Evolutionary conservation across 2,888 invertebrate genomes (phyloP).

Genomic region (Criorhina ranunculi): DNA sequence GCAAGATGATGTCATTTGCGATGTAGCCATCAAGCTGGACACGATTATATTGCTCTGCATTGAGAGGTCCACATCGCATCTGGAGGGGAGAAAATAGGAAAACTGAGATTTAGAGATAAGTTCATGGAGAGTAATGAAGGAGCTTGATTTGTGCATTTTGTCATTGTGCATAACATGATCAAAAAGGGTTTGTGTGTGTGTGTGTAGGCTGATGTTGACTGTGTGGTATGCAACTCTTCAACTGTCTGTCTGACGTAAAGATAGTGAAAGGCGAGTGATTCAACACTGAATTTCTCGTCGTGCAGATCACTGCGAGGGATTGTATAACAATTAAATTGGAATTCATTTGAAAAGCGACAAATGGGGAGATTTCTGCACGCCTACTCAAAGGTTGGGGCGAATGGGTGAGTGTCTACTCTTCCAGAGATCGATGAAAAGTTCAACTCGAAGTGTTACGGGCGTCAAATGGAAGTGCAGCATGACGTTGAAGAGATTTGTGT

Average conservation of each 20-base stretch:
- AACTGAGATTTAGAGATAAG: constrained; percentile 23
- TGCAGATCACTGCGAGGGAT: not conserved
- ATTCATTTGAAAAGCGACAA: constrained; percentile 8
- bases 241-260: constrained; percentile 10
- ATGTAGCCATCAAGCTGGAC: constrained; percentile 41
- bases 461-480: constrained; percentile 3
- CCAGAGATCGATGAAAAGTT: constrained; percentile 32
- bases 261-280: constrained; percentile 38
- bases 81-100: constrained; percentile 18
- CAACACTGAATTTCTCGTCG: constrained; percentile 18
- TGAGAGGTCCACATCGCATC: constrained; percentile 39
- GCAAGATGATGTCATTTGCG: constrained; percentile 27
- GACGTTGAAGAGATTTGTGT: not conserved
- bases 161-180: constrained; percentile 9
- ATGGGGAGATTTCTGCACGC: constrained; percentile 19
- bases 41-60: constrained; percentile 26
- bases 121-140: not conserved
- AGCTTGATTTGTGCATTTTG: constrained; percentile 10
- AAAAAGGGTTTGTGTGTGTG: constrained; percentile 32
- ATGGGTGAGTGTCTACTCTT: constrained; percentile 20
- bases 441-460: constrained; percentile 17
- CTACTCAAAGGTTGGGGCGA: constrained; percentile 31
- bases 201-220: not conserved
- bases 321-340: constrained; percentile 27
- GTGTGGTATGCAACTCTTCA: constrained; percentile 5